Percentiles rank a stretch among this genome's conserved stretches.
phyloP scores from a whole-genome alignment of 2,113 vertebrate genomes.

The Oryzias celebensis region DNA sequence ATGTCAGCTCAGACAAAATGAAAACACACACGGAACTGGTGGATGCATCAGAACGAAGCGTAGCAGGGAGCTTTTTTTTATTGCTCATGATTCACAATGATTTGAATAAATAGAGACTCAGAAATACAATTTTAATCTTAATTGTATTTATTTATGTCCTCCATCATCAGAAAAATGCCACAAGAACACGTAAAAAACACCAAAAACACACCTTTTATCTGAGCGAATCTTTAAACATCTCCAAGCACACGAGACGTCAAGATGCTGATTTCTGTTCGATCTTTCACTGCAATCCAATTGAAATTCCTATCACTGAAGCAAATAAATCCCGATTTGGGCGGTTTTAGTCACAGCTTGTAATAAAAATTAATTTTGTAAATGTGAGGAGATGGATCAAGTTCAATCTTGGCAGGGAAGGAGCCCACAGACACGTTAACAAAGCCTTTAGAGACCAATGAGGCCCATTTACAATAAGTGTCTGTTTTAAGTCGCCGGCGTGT shows the following conservation, averaged over 20 bases:
- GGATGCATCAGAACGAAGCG: too few species aligned
- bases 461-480: conserved; percentile 76
- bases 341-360: conserved; percentile 63
- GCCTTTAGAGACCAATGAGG: conserved; percentile 73
- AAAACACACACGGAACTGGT: too few species aligned
- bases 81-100: too few species aligned
- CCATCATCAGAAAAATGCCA: too few species aligned
- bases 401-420: conserved; percentile 57
- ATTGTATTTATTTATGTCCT: too few species aligned
- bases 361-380: conserved; percentile 75
- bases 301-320: conserved; percentile 40
- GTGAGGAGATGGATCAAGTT: conserved; percentile 72
- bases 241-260: conserved; percentile 2
- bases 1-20: too few species aligned
- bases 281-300: conserved; percentile 36
- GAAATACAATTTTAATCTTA: too few species aligned
- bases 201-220: not conserved
- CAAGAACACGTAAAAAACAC: not conserved
- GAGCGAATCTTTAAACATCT: not conserved
- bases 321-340: conserved; percentile 52
- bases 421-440: conserved; percentile 74
- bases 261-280: conserved; percentile 19
- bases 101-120: too few species aligned
- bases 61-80: too few species aligned
- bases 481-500: conserved; percentile 62